These are phyloP conservation scores for Chiloscyllium plagiosum DNA, from an alignment of 2,113 vertebrate genomes.

Conservation along the genomic window DNA sequence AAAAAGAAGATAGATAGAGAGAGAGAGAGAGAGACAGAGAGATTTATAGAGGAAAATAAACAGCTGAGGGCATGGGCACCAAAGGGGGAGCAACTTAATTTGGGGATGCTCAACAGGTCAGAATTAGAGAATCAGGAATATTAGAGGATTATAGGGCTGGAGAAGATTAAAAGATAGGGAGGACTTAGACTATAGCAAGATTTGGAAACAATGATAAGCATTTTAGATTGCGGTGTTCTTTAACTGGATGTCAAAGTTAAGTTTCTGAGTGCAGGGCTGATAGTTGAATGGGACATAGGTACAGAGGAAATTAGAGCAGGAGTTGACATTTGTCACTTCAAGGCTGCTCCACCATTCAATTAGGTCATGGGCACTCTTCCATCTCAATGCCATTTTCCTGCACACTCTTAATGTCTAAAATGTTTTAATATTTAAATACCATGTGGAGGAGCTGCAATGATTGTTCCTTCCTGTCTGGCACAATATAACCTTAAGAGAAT, in stretches of 20 bases:
- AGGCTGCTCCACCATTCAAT: too few relatives aligned
- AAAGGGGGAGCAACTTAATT: background rate
- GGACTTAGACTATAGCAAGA: background rate
- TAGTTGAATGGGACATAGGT: background rate
- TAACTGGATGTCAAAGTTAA: background rate
- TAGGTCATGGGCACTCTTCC: too few relatives aligned
- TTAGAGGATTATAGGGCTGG: background rate
- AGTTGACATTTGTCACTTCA: too few relatives aligned
- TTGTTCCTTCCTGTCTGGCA: too few relatives aligned
- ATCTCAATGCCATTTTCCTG: too few relatives aligned
- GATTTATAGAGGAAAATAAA: background rate
- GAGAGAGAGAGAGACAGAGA: background rate
- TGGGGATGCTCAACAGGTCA: background rate
- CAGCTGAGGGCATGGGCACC: background rate
- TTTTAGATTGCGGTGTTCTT: background rate
- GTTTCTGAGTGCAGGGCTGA: too few relatives aligned
- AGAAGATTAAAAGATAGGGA: background rate
- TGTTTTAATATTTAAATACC: too few relatives aligned
- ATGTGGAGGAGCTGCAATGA: too few relatives aligned
- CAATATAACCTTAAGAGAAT: too few relatives aligned
- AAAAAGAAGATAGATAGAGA: too few relatives aligned
- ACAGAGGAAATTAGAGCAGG: background rate
- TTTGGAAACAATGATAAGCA: background rate
- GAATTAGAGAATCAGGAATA: background rate
- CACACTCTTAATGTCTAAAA: too few relatives aligned